Base-by-base conservation (phyloP, 1,140 invertebrate genomes). In the Listronotus oregonensis region DNA sequence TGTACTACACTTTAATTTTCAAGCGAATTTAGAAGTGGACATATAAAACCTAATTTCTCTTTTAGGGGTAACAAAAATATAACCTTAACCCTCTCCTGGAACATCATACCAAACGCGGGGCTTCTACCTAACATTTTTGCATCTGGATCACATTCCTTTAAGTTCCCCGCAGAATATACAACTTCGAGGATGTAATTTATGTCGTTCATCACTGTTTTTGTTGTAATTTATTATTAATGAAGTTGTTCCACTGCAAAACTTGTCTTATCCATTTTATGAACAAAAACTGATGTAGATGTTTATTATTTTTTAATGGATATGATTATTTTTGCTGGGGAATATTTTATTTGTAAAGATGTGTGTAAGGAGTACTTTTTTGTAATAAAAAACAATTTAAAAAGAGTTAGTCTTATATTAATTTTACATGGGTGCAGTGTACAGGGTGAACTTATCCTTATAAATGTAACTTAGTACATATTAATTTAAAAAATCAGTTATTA, bases 91-190 rank as follows among this genome's bases (percentile, higher is more conserved):
- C 79, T 98, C 12, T 94, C 94, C 0, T 99, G 96, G 94, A 99
- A 99, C 80, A 94, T 99, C 39, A 96, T 99, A 70, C 97, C 97
- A 42, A 99, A 99, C 85, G 96, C 97, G 72, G 97, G 97, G 42
- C 83, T 94, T 57, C 82, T 99, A 60, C 95, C 95, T 21, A 94
- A 90, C 72, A 86, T 97, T 37, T 86, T 87, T 79, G 91, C 92
- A 12, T 81, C 85, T 71, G 95, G 94, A 50, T 86, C 85, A 64
- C 94, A 98, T 78, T 86, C 85, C 50, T 95, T 98, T 78, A 85
- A 86, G 79, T 98, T 99, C 77, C 96, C 96, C 17, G 80, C 85
- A 63, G 90, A 96, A 73, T 98, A 98, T 78, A 90, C 92, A 34
- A 86, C 86, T 58, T 84, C 87, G 39, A 86, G 90, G 77, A 86